Evolutionary conservation across 1,140 invertebrate species (phyloP).

Genomic region (Cydia amplana): DNA sequence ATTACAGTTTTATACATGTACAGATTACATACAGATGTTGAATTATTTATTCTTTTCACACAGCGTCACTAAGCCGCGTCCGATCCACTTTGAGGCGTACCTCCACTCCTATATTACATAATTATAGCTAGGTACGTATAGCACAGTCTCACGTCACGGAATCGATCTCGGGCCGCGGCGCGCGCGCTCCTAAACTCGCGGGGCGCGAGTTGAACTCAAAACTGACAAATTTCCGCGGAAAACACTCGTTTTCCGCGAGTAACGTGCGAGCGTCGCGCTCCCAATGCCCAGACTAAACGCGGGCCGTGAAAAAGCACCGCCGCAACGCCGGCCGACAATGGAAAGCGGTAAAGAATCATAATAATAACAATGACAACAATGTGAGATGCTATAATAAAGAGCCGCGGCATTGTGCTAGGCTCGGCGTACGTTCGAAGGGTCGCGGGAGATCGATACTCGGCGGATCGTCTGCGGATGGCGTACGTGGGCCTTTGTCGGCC

Average conservation of each 20-base stretch:
- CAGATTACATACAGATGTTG: conserved; percentile 22
- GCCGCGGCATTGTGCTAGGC: conserved; percentile 74
- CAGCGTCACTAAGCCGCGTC: conserved; percentile 27
- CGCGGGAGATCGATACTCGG: conserved; percentile 75
- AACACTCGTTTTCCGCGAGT: conserved; percentile 73
- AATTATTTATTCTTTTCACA: conserved; percentile 25
- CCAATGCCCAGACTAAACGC: conserved; percentile 77
- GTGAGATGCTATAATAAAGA: conserved; percentile 80
- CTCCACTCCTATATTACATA: conserved; percentile 14
- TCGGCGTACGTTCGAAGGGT: conserved; percentile 73
- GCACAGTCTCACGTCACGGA: conserved; percentile 1
- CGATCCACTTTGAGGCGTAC: conserved; percentile 26
- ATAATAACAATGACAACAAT: conserved; percentile 80
- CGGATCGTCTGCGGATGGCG: conserved; percentile 71
- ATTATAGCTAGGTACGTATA: conserved; percentile 11
- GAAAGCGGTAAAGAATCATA: conserved; percentile 80
- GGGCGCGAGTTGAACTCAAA: conserved; percentile 50
- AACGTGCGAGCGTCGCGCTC: conserved; percentile 76
- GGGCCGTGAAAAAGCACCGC: conserved; percentile 77
- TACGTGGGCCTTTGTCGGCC: conserved; percentile 67
- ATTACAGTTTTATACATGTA: conserved; percentile 9
- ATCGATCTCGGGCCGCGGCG: conserved; percentile 41
- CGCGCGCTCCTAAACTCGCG: conserved; percentile 51
- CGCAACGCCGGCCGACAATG: conserved; percentile 77
- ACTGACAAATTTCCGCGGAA: conserved; percentile 66